Evolutionary conservation across 2,888 invertebrate species (phyloP), one percentile per base, ranked within the genome.

Genomic region (Ligdia adustata): DNA sequence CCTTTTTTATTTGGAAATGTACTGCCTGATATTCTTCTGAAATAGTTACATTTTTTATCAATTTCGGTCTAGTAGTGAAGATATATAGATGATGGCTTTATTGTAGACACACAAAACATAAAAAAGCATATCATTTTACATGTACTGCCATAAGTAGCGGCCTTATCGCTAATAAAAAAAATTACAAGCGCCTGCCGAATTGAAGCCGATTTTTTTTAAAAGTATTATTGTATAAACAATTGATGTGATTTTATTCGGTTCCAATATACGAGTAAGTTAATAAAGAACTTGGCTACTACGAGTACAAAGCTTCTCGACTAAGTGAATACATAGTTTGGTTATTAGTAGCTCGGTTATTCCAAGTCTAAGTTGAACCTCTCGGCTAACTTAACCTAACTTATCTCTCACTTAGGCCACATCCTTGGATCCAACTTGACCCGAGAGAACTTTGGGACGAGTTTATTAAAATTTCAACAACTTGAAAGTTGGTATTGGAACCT

Each of bases 391-490:
- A 26, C 35, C 11, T 16, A 46, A 46, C 40, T 46, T 40, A 29
- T 40, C 38, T 45, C 38, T 45, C 34, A 46, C 26, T 47, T 47
- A 47, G 33, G 47, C 41, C 35, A 31, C 41, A 35, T 22, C 27
- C 47, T 41, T 11, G 26, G 29, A 34, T 31, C 35, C n/a, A 35
- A 47, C 27, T 46, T 46, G 34, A 38, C 24, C 22, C 22, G 7
- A 7, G 7, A 6, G 27, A 55, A 48, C 41, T 46, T 38, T 16
- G 50, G 41, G 55, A 54, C 55, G 57, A 69, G 68, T 72, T 72
- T 75, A 73, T 73, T 74, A 72, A 74, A 75, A 73, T 72, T 72
- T 67, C 69, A 67, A 73, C 67, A 65, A 57, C 60, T 62, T 60
- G 46, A 58, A 66, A 72, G 63, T 72, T 66, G 55, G 56, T 66